Conservation (phyloP, 2,113 vertebrate species). For the Excalfactoria chinensis region DNA sequence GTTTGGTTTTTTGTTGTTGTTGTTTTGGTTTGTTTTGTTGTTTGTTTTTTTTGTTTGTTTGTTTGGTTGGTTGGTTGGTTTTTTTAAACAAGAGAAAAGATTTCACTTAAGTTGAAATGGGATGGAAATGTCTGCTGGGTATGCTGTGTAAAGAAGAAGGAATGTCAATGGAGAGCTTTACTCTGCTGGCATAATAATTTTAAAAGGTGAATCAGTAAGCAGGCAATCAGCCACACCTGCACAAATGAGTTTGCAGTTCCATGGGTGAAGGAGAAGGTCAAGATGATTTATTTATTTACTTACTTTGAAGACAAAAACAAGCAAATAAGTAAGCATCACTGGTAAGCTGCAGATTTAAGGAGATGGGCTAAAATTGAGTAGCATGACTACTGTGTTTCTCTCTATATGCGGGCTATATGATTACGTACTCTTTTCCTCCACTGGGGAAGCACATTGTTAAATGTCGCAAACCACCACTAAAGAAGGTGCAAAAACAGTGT, state of each 20-base stretch:
- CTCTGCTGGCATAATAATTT: background rate
- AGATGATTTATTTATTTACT: background rate
- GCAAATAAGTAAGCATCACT: background rate
- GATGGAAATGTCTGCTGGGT: background rate
- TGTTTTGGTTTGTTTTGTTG: too few relatives aligned
- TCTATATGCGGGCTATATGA: background rate
- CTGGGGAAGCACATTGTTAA: background rate
- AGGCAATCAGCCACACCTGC: background rate
- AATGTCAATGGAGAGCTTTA: background rate
- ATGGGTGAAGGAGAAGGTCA: background rate
- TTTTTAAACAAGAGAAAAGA: background rate
- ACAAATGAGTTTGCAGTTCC: background rate
- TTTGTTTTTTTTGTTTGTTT: too few relatives aligned
- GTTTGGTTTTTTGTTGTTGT: background rate
- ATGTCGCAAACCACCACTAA: fast-evolving
- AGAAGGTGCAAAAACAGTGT: background rate
- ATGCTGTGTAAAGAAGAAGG: background rate
- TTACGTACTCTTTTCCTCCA: background rate
- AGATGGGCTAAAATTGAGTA: background rate
- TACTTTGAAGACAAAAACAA: background rate
- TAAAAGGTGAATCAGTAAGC: background rate
- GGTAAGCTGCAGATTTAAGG: background rate
- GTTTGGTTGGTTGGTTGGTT: too few relatives aligned
- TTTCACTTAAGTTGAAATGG: background rate
- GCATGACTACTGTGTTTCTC: background rate